These are phyloP conservation scores for Progne subis DNA, from an alignment of 2,113 vertebrate species.

Conservation along the genomic window DNA sequence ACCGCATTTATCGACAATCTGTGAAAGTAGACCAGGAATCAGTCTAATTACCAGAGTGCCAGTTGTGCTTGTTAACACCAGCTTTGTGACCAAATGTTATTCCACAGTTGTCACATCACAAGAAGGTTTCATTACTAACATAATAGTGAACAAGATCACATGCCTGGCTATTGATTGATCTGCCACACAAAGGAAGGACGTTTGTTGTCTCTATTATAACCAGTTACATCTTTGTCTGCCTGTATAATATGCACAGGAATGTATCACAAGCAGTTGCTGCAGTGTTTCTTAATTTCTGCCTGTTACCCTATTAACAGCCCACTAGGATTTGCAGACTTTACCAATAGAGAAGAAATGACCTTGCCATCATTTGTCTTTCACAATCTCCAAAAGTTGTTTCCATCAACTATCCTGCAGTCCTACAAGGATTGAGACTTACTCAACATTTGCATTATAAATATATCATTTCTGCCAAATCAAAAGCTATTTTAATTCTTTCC, in stretches of 20 bases:
- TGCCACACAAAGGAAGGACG: slow-evolving; percentile 77
- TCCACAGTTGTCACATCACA: slow-evolving; percentile 81
- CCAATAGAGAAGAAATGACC: slow-evolving; percentile 30
- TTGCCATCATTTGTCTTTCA: neutral
- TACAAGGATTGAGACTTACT: neutral
- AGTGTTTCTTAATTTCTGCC: slow-evolving; percentile 29
- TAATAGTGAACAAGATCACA: slow-evolving; percentile 80
- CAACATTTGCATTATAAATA: slow-evolving; percentile 46
- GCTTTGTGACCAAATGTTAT: slow-evolving; percentile 82
- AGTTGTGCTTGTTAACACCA: slow-evolving; percentile 83
- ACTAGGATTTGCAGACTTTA: slow-evolving; percentile 57
- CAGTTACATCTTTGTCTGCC: slow-evolving; percentile 65
- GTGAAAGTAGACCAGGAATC: slow-evolving; percentile 80
- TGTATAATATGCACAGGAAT: slow-evolving; percentile 56
- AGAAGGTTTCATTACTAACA: slow-evolving; percentile 79
- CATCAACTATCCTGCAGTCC: neutral
- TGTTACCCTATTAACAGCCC: slow-evolving; percentile 58
- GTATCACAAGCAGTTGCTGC: slow-evolving; percentile 10
- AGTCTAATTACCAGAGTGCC: slow-evolving; percentile 80
- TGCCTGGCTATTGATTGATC: slow-evolving; percentile 81
- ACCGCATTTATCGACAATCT: slow-evolving; percentile 82
- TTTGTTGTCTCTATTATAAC: slow-evolving; percentile 76
- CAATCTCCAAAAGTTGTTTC: slow-evolving; percentile 49
- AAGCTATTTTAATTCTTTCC: slow-evolving; percentile 39
- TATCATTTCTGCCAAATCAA: slow-evolving; percentile 61